Percentiles rank a stretch among this genome's conserved stretches.
Evolutionary conservation across 2,888 invertebrate genomes (phyloP).

Genomic region (Dendrolimus houi): DNA sequence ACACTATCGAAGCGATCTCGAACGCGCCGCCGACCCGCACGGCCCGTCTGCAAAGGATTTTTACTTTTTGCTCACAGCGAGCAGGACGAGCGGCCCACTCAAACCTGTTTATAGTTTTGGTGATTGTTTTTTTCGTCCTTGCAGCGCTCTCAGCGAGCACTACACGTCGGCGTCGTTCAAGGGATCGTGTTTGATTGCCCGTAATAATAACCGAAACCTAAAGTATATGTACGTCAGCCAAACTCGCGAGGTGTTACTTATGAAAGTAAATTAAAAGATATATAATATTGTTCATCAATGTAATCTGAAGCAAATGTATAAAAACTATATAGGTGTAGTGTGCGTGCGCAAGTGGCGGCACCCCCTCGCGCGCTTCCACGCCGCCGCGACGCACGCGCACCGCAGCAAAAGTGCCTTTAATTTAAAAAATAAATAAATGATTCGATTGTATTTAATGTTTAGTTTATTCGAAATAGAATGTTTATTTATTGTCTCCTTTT

Average conservation of each 20-base stretch:
- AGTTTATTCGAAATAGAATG: slow-evolving; percentile 71
- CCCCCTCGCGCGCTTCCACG: slow-evolving; percentile 47
- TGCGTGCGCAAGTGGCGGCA: slow-evolving; percentile 26
- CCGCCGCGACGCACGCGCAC: slow-evolving; percentile 33
- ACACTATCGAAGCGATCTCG: slow-evolving; percentile 2
- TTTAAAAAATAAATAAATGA: slow-evolving; percentile 57
- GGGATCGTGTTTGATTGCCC: slow-evolving; percentile 37
- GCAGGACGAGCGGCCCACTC: slow-evolving; percentile 49
- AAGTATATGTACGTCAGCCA: slow-evolving; percentile 44
- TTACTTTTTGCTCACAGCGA: slow-evolving; percentile 60
- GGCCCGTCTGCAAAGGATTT: slow-evolving; percentile 47
- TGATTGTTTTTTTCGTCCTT: slow-evolving; percentile 65
- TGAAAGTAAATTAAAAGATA: slow-evolving; percentile 5
- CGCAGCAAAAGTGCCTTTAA: slow-evolving; percentile 64
- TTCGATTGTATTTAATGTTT: slow-evolving; percentile 71
- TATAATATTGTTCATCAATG: slow-evolving; percentile 11
- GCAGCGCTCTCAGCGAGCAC: slow-evolving; percentile 33
- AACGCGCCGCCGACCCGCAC: slow-evolving; percentile 16
- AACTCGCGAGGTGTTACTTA: slow-evolving; percentile 42
- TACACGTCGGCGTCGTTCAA: slow-evolving; percentile 34
- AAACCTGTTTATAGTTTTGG: slow-evolving; percentile 66
- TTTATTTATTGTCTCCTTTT: slow-evolving; percentile 73
- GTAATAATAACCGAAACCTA: slow-evolving; percentile 51
- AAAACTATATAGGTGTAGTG: not conserved
- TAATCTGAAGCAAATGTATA: slow-evolving; percentile 8